Base-by-base conservation (phyloP, 1,140 invertebrate genomes). In the Diabrotica virgifera region DNA sequence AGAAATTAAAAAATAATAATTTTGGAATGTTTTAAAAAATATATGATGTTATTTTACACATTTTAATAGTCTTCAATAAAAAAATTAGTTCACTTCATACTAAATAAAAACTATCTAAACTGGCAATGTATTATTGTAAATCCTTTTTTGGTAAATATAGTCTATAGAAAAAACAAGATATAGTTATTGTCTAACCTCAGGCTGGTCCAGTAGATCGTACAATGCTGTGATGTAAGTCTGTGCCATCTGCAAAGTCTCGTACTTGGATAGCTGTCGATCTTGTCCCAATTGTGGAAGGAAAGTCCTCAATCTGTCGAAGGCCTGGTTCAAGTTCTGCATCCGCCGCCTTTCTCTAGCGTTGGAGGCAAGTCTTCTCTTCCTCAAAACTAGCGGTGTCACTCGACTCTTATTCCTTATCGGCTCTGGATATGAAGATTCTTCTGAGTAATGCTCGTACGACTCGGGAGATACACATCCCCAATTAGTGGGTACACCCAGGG, bases 231-330 rank as follows among this genome's bases (percentile, higher is more conserved):
- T 98, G 77, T 98, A 98, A 0, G 91, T 94, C 76, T 98, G 96
- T 0, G 96, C 96, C 95, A 97, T 97, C 82, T 98, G 95, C 1
- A 99, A 82, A 0, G 96, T 98, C 79, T 98, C 96, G 79, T 96
- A 98, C 78, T 99, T 99, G 24, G 95, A 97, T 5, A 98, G 81
- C 76, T 97, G 94, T 36, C 93, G 85, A 75, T 97, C 93, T 70
- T 94, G 93, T 0, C 92, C 93, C 36, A 97, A 81, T 0, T 92
- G 92, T 0, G 96, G 96, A 5, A 99, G 83, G 68, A 96, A 95
- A 4, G 90, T 87, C 50, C 96, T 84, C 0, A 99, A 85, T 62
- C 90, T 83, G 77, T 97, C 95, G 76, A 97, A 98, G 0, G 95
- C 95, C 66, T 92, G 90, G 77, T 98, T 97, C 53, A 98, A 82